phyloP scores from a whole-genome alignment of 2,797 vertebrate species.

The Sebastes oblongus region DNA sequence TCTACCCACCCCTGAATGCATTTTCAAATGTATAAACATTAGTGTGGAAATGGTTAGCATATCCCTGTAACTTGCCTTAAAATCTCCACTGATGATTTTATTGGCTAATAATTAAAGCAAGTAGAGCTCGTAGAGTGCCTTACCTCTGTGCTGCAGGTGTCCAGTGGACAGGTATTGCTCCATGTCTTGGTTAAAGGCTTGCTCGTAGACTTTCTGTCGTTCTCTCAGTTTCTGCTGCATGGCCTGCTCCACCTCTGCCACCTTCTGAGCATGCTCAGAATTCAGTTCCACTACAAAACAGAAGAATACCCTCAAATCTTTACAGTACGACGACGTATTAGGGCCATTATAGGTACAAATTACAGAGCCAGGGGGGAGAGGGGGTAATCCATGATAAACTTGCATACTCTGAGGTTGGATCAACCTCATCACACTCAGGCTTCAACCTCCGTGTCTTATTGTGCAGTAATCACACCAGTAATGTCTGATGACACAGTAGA shows the following conservation, averaged over 20 bases:
- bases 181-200: constrained; percentile 97
- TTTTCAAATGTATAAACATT: neutral
- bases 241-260: constrained; percentile 89
- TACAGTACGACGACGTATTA: neutral
- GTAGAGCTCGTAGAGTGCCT: neutral
- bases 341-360: neutral
- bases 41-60: neutral
- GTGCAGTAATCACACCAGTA: no score
- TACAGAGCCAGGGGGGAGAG: neutral
- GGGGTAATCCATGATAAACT: neutral
- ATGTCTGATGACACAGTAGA: no score
- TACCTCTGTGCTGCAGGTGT: constrained; percentile 84
- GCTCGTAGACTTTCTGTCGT: constrained; percentile 94
- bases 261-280: constrained; percentile 88
- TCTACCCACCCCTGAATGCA: no score
- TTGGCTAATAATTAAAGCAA: neutral
- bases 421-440: no score
- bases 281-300: constrained; percentile 86
- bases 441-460: no score
- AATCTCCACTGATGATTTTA: neutral
- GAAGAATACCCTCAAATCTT: neutral
- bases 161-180: constrained; percentile 94
- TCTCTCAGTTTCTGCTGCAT: constrained; percentile 92
- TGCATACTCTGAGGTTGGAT: no score
- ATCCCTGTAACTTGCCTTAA: neutral